Base-by-base conservation (phyloP, 2,888 invertebrate species). In the Octonoba sinensis region DNA sequence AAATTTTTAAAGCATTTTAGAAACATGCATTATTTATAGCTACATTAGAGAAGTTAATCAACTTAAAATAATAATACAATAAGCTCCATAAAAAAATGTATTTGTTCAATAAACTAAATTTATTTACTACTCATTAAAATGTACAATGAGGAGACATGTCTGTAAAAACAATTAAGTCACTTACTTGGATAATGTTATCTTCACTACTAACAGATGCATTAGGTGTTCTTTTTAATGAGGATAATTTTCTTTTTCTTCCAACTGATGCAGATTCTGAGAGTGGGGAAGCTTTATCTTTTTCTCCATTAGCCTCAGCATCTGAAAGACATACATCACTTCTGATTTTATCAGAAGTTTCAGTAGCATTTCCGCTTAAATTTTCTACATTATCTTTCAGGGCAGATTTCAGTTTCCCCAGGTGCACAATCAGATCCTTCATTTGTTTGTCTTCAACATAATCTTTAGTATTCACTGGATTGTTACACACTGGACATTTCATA, bases 381-480 rank as follows among this genome's bases (percentile, higher is more conserved):
- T 18, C 8, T 1, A 20, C 44, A 18, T n/a, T 56, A 18, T 24
- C 12, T 27, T n/a, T 11, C 20, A 76, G 24, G 44, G 54, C 11
- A 22, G 49, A n/a, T 54, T 72, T 71, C 18, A 82, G 27, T 18
- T 56, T 44, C 16, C 51, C 51, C 15, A 72, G 46, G 12, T 72
- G 72, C 0, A 8, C 3, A 24, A 76, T 11, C 2, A 76, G 54
- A 8, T 82, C 76, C 24, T 54, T 44, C n/a, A 82, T 27, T 46
- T 57, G 69, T 47, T 65, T 70, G 22, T 82, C 82, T 66, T 76
- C 71, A 16, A 72, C 44, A n/a, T 66, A 76, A 24, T 76, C 82
- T 22, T 59, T 66, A 1, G 24, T 60, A 22, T 66, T 72, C 3
- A 82, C 51, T 15, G 62, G 72, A 12, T 27, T 27, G 11, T 62